These are phyloP conservation scores for Norana najaformis DNA, from an alignment of 2,888 invertebrate species.

Conservation along the genomic window DNA sequence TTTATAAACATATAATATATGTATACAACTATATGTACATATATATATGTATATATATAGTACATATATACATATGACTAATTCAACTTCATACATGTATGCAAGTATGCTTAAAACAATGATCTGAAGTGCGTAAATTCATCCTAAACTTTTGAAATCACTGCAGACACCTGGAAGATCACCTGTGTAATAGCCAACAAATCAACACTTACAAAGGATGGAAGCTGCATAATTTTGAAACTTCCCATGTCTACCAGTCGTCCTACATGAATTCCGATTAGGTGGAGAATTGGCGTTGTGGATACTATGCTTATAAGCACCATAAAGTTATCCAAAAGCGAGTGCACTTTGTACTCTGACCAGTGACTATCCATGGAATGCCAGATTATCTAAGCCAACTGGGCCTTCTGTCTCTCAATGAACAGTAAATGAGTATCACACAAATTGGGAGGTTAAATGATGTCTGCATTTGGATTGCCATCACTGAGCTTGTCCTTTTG, in stretches of 20 bases:
- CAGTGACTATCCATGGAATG: neutral
- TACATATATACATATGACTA: neutral
- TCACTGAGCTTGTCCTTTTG: too few relatives aligned
- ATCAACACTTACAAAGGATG: too few relatives aligned
- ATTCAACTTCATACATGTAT: neutral
- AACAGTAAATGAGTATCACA: neutral
- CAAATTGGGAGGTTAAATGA: neutral
- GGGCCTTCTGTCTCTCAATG: neutral
- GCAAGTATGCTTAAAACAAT: neutral
- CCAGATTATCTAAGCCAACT: too few relatives aligned
- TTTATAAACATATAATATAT: neutral
- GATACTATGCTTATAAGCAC: too few relatives aligned
- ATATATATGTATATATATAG: too few relatives aligned
- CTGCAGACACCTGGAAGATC: neutral
- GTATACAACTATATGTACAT: too few relatives aligned
- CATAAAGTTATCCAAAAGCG: neutral
- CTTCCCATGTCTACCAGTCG: neutral
- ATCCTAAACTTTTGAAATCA: neutral
- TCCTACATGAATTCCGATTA: neutral
- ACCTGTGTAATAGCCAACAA: neutral
- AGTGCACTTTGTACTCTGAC: too few relatives aligned
- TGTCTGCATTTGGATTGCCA: constrained; percentile 13
- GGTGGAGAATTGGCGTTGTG: neutral
- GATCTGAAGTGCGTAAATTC: neutral
- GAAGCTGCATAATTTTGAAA: neutral